Conservation (phyloP, 2,888 invertebrate species). For the Theodoxus fluviatilis region DNA sequence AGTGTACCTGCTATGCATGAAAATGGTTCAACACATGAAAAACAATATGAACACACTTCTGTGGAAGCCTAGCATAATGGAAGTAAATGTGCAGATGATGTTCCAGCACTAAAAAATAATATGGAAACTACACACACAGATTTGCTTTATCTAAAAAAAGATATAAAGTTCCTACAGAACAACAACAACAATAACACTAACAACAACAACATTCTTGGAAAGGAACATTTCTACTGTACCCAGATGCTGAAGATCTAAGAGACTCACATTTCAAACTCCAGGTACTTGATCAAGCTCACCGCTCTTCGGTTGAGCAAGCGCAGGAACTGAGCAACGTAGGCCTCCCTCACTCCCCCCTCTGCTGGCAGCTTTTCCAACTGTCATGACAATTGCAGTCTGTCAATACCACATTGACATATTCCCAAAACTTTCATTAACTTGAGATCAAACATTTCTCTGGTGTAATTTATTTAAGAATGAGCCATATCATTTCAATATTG, state of each 20-base stretch:
- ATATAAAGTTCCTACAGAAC: slow-evolving; percentile 7
- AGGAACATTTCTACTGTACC: not conserved
- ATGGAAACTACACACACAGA: not conserved
- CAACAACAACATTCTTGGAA: not conserved
- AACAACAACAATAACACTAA: not conserved
- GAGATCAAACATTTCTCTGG: not conserved
- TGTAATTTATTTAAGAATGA: too few relatives aligned
- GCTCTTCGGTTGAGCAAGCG: slow-evolving; percentile 52
- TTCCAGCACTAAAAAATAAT: too few relatives aligned
- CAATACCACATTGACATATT: too few relatives aligned
- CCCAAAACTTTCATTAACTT: not conserved
- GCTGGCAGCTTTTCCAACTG: slow-evolving; percentile 55
- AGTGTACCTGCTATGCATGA: too few relatives aligned
- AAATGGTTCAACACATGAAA: too few relatives aligned
- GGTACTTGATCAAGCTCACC: slow-evolving; percentile 54
- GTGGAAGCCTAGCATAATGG: too few relatives aligned
- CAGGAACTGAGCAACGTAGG: slow-evolving; percentile 54
- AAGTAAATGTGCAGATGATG: too few relatives aligned
- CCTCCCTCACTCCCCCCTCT: slow-evolving; percentile 49
- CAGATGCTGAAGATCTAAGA: not conserved
- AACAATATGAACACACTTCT: not conserved
- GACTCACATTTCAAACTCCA: slow-evolving; percentile 57
- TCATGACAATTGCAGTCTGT: too few relatives aligned
- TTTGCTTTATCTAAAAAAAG: not conserved
- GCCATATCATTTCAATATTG: too few relatives aligned